These are phyloP conservation scores for Drosophila cognata DNA, from an alignment of 2,888 invertebrate genomes.

Conservation along the genomic window DNA sequence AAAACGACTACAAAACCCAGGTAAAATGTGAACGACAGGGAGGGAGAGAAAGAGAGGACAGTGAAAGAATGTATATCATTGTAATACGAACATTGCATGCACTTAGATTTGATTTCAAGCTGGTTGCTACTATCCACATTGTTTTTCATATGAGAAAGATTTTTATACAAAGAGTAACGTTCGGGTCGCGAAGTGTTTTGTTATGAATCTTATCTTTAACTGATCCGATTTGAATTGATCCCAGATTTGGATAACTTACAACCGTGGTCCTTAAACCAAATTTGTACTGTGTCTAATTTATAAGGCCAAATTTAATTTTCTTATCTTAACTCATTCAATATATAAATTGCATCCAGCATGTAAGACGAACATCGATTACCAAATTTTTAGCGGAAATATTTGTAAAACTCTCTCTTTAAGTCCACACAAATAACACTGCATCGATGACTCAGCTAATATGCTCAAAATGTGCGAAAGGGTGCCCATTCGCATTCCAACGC, in stretches of 20 bases:
- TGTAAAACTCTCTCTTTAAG: neutral
- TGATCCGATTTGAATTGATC: neutral
- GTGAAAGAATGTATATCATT: neutral
- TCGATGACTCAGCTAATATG: constrained; percentile 27
- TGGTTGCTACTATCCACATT: neutral
- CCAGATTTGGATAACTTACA: neutral
- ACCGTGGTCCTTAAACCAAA: neutral
- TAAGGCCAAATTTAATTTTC: neutral
- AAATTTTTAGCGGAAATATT: neutral
- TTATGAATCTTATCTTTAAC: neutral
- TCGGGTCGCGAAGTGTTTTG: neutral
- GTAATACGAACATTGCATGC: constrained; percentile 36
- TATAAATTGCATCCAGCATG: neutral
- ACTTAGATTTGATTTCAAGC: constrained; percentile 7
- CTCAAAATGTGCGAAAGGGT: constrained; percentile 8
- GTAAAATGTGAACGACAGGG: neutral
- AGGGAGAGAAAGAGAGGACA: constrained; percentile 5
- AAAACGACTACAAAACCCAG: constrained; percentile 54
- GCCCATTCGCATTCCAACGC: constrained; percentile 50
- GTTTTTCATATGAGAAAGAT: neutral
- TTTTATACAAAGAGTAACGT: neutral
- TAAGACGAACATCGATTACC: neutral
- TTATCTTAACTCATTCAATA: neutral
- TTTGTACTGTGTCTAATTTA: neutral
- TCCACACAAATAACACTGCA: neutral